Evolutionary conservation across 2,888 invertebrate species (phyloP), one percentile per base, ranked within the genome.

Genomic region (Drosophila multiciliata): DNA sequence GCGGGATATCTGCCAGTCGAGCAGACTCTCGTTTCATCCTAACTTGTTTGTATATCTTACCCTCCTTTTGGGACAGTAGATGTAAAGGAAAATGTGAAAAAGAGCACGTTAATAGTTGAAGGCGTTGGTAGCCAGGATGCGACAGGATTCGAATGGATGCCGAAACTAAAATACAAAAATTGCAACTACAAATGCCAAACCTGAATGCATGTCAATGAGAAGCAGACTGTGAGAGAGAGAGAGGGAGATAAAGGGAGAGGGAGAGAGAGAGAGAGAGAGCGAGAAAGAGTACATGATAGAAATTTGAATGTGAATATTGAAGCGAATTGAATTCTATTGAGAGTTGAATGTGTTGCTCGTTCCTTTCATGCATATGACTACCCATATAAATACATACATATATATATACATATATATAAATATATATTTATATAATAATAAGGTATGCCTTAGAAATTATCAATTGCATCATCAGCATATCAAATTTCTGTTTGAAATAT

Each of bases 31-130:
- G 2, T 2, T 15, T 8, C 2, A 4, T 45, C 15, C 7, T 0
- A 15, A 4, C 8, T 45, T 45, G 15, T 45, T 45, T 45, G 45
- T 8, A 7, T 23, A 45, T 4, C 12, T 8, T 8, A 15, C 4
- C 8, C 23, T 23, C 52, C 53, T 40, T 36, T 33, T 78, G 17
- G 78, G 66, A 59, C 65, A 57, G 29, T 26, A 3, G 8, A 15
- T 29, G 48, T 35, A 64, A 63, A 29, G 35, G 15, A 36, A 68
- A 69, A 74, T 75, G 72, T 40, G 80, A 72, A 80, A 78, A 78
- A 80, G 80, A 78, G 76, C 77, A 78, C 80, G 64, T 80, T 78
- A 78, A 80, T 66, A 63, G 63, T 48, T 33, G 53, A 60, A 70
- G 33, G 42, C 33, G 29, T 55, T 40, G 59, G 38, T 40, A 11